Evolutionary conservation across 2,113 vertebrate genomes (phyloP).

Genomic region (Apodemus sylvaticus): DNA sequence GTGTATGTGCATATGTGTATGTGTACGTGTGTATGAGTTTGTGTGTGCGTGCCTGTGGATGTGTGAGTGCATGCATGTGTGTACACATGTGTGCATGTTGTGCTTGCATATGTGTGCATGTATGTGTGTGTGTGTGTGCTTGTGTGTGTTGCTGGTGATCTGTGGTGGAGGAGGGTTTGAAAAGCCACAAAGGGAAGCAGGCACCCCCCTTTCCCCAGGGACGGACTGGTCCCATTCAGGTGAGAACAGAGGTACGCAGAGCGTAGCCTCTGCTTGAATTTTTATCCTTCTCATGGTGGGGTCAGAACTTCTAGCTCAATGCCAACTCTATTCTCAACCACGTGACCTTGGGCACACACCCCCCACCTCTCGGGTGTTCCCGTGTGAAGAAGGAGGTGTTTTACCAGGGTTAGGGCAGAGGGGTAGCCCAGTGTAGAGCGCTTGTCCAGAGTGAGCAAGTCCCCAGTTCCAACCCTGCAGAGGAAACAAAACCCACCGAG

Average conservation of each 20-base stretch:
- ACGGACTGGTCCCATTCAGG: background rate
- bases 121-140: too few species aligned
- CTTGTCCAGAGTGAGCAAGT: too few species aligned
- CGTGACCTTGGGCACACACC: background rate
- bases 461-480: background rate
- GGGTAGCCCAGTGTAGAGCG: background rate
- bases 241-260: background rate
- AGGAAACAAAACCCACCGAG: background rate
- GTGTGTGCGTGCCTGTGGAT: accelerated
- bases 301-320: background rate
- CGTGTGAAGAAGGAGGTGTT: background rate
- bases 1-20: background rate
- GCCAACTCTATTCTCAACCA: background rate
- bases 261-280: too few species aligned
- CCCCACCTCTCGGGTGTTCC: background rate
- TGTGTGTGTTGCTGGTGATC: background rate
- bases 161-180: background rate
- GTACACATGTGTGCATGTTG: accelerated
- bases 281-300: background rate
- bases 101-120: too few species aligned
- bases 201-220: background rate
- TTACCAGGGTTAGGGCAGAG: background rate
- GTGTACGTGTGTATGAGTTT: background rate
- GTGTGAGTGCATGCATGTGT: background rate
- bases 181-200: background rate